Evolutionary conservation across 2,888 invertebrate genomes (phyloP).

Genomic region (Nudaria mundana): DNA sequence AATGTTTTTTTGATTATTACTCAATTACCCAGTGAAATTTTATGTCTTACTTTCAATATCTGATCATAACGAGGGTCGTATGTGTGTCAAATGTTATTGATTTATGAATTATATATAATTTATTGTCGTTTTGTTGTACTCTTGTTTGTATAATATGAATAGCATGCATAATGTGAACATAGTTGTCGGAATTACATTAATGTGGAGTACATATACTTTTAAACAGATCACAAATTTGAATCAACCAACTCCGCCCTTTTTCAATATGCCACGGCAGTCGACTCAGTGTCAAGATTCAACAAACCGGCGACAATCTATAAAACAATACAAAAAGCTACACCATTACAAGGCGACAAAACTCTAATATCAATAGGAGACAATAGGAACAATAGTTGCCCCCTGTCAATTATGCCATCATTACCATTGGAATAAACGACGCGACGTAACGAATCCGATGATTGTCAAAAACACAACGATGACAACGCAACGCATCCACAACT

Average conservation of each 20-base stretch:
- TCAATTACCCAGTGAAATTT: conserved; percentile 65
- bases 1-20: conserved; percentile 61
- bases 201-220: no score
- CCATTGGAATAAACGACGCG: conserved; percentile 76
- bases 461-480: conserved; percentile 69
- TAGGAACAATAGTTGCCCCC: conserved; percentile 77
- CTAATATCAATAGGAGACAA: conserved; percentile 76
- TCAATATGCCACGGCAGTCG: conserved; percentile 55
- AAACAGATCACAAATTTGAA: conserved; percentile 47
- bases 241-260: conserved; percentile 68
- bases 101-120: conserved; percentile 14
- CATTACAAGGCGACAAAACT: conserved; percentile 79
- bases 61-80: conserved; percentile 31
- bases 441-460: conserved; percentile 73
- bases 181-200: no score
- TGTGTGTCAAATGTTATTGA: conserved; percentile 16
- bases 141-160: no score
- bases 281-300: conserved; percentile 53
- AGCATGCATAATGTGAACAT: no score
- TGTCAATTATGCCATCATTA: conserved; percentile 81
- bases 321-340: conserved; percentile 67
- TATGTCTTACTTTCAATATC: conserved; percentile 56
- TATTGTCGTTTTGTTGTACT: conserved; percentile 2
- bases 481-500: conserved; percentile 45
- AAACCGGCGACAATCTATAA: conserved; percentile 53